These are phyloP conservation scores for Chlorodrepanis virens DNA, from an alignment of 2,113 vertebrate species.

Conservation along the genomic window DNA sequence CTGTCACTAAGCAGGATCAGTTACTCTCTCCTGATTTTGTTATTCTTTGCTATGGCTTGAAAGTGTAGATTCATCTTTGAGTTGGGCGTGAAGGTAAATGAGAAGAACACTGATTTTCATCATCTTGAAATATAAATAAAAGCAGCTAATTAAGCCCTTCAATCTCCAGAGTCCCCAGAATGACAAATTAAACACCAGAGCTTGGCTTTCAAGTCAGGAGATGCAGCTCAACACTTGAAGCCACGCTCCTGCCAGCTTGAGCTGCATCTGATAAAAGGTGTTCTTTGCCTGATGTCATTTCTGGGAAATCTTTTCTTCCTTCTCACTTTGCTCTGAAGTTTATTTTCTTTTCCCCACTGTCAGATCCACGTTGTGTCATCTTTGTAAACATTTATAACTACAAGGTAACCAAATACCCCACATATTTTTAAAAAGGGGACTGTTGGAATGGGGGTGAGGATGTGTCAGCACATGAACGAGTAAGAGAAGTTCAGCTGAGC, in stretches of 20 bases:
- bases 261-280: background rate
- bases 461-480: accelerated
- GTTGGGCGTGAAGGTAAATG: background rate
- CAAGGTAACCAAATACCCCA: background rate
- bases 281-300: background rate
- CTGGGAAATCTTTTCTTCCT: background rate
- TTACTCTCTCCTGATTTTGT: background rate
- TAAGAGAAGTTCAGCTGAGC: background rate
- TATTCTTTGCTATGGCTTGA: background rate
- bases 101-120: background rate
- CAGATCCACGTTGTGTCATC: background rate
- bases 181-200: background rate
- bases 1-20: background rate
- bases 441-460: background rate
- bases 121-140: slow-evolving; percentile 8
- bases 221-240: background rate
- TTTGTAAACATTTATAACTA: background rate
- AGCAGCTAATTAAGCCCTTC: slow-evolving; percentile 28
- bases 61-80: background rate
- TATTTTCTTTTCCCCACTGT: background rate
- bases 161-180: background rate
- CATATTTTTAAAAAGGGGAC: background rate
- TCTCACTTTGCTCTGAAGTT: background rate
- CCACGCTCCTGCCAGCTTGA: background rate
- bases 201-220: background rate